Evolutionary conservation across 2,888 invertebrate species (phyloP), one percentile per base, ranked within the genome.

Genomic region (Melinopterus prodromus): DNA sequence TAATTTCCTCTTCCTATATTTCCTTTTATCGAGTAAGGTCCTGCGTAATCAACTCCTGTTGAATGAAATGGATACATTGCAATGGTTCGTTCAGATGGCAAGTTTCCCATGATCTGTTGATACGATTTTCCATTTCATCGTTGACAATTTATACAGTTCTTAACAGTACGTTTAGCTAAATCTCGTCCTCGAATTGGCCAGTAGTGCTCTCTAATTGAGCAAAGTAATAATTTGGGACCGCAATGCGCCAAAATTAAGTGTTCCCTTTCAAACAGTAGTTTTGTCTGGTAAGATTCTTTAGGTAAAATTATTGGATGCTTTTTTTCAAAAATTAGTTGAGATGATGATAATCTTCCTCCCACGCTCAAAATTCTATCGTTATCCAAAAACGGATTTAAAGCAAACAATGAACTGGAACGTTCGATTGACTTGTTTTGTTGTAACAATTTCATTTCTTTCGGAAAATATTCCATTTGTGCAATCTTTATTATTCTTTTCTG

Each of bases 31-130:
- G 72, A 36, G 76, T 81, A 71, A 26, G 83, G 83, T 6, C 81
- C 83, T 16, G 74, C 69, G 69, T 81, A 83, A 72, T 83, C 82
- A 1, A 83, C 71, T 37, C 83, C 83, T 6, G 36, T 16, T 14
- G 69, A 71, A 12, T 16, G 14, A 77, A 81, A 82, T 2, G 80
- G 80, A 3, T n/a, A 7, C 7, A 69, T 12, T 3, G 71, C 16
- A 3, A n/a, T 9, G 7, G 80, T 53, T n/a, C 81, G 15, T 14
- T 77, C 12, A 69, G 37, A 16, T 0, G 80, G 81, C 3, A 78
- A 53, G 37, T 80, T 72, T 0, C 80, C 80, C 81, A 81, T 81
- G 15, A 72, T 26, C 37, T 81, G 79, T 72, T 81, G 16, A 4
- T 16, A 26, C 16, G 15, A 7, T 70, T 12, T 5, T 12, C 6